Conservation (phyloP, 2,113 vertebrate genomes). For the Mystacornis crossleyi region DNA sequence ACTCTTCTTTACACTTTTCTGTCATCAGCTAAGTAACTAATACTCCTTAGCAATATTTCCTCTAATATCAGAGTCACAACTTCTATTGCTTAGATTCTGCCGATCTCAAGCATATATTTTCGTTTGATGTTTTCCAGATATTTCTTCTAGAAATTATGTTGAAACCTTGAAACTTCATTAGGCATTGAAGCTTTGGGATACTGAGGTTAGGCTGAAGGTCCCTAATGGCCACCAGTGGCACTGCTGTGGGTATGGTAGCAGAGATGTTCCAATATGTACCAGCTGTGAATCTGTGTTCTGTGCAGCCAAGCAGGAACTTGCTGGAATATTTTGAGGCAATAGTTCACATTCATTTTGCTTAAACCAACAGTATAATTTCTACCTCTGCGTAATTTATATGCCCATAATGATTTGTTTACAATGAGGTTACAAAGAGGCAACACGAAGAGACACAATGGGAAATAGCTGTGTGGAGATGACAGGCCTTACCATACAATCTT, state of each 20-base stretch:
- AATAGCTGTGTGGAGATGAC: neutral
- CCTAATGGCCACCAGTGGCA: rapidly evolving
- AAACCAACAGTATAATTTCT: neutral
- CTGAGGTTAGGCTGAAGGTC: neutral
- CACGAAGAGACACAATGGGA: neutral
- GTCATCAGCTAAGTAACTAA: neutral
- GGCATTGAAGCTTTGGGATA: neutral
- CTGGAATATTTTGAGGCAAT: neutral
- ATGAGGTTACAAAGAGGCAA: neutral
- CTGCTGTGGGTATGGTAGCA: neutral
- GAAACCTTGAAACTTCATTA: neutral
- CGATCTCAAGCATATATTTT: neutral
- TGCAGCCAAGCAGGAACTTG: neutral
- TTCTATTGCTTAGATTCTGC: neutral
- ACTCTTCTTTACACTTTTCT: neutral
- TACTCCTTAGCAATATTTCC: neutral
- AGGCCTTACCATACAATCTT: neutral
- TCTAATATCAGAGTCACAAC: neutral
- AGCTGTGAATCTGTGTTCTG: neutral
- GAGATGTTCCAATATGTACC: rapidly evolving
- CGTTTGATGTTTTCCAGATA: neutral
- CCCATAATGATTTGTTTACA: neutral
- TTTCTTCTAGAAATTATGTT: neutral
- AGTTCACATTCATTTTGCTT: neutral
- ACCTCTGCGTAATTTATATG: neutral